Evolutionary conservation across 2,113 vertebrate species (phyloP).

Genomic region (Recurvirostra avosetta): DNA sequence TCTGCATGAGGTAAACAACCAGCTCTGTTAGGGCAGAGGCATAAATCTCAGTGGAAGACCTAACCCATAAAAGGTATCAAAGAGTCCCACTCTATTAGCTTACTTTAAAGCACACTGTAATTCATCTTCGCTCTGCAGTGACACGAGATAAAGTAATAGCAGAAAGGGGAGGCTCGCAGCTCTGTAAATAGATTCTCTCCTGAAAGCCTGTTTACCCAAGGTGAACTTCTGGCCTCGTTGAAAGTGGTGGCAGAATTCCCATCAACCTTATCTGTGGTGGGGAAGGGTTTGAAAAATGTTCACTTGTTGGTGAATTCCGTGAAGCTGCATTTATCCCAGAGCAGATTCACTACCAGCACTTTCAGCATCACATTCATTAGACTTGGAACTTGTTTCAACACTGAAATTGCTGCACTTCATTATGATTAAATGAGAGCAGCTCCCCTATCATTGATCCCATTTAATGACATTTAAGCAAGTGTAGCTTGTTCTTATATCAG

Average conservation of each 20-base stretch:
- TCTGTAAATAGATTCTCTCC: neutral
- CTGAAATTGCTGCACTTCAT: neutral
- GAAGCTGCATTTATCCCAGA: neutral
- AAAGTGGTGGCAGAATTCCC: neutral
- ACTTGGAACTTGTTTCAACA: neutral
- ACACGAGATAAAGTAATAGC: neutral
- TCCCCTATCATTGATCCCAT: neutral
- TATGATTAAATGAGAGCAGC: neutral
- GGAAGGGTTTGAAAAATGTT: neutral
- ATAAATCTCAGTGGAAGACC: neutral
- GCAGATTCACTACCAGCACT: neutral
- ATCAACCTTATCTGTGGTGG: neutral
- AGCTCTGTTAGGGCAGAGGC: neutral
- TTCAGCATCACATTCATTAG: neutral
- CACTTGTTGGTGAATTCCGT: fast-evolving
- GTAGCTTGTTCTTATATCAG: neutral
- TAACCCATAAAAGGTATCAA: neutral
- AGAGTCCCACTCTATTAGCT: neutral
- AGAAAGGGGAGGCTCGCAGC: neutral
- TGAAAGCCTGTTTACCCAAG: neutral
- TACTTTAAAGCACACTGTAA: neutral
- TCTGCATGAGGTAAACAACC: neutral
- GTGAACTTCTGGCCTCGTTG: neutral
- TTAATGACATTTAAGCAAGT: neutral
- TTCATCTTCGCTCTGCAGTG: neutral